phyloP scores from a whole-genome alignment of 2,888 invertebrate genomes.

The Leptinotarsa juncta region DNA sequence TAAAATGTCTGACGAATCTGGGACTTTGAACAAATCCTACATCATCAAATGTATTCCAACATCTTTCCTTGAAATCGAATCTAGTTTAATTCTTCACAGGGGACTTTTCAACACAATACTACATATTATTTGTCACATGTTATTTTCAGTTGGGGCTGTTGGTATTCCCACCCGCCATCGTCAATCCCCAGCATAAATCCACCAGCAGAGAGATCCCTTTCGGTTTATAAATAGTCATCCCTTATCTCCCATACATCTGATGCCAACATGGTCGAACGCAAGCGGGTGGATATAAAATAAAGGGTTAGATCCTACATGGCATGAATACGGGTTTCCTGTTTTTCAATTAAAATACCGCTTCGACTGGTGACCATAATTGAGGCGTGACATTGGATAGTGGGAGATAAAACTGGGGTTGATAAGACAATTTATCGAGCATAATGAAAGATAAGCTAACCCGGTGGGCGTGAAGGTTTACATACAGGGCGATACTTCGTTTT shows the following conservation, averaged over 20 bases:
- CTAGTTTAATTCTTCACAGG: background rate
- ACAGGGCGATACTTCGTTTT: background rate
- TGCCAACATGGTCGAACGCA: constrained; percentile 47
- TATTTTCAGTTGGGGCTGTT: background rate
- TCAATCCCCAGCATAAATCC: constrained; percentile 54
- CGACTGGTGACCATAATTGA: constrained; percentile 5
- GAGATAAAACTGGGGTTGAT: constrained; percentile 12
- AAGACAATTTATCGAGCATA: constrained; percentile 7
- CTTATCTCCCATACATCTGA: constrained; percentile 52
- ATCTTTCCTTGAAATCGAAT: no score
- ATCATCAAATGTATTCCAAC: no score
- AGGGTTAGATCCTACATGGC: constrained; percentile 45
- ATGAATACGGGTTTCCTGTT: constrained; percentile 45
- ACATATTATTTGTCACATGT: background rate
- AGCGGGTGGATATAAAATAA: constrained; percentile 19
- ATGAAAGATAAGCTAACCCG: background rate
- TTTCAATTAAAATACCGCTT: constrained; percentile 38
- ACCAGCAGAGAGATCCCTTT: constrained; percentile 47
- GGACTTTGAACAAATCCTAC: no score
- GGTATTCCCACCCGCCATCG: constrained; percentile 27
- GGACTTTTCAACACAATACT: background rate
- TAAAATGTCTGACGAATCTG: no score
- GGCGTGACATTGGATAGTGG: constrained; percentile 7
- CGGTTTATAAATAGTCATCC: constrained; percentile 52
- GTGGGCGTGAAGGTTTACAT: constrained; percentile 10